Evolutionary conservation across 2,888 invertebrate species (phyloP).

Genomic region (Drosophila gaucha): DNA sequence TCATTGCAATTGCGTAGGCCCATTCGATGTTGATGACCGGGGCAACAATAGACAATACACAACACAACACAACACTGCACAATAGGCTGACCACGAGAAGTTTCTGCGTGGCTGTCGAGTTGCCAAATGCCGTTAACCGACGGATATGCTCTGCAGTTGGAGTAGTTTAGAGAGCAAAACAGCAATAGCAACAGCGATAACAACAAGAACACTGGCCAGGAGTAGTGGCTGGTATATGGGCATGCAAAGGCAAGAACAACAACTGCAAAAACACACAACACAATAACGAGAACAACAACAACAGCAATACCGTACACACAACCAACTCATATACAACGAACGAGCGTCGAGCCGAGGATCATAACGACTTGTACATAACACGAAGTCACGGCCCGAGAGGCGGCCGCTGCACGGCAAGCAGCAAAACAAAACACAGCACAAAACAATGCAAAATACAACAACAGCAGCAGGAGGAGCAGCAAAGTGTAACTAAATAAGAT

Average conservation of each 20-base stretch:
- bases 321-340: conserved; percentile 60
- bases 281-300: conserved; percentile 48
- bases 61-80: conserved; percentile 37
- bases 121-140: conserved; percentile 74
- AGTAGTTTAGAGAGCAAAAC: conserved; percentile 71
- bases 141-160: conserved; percentile 54
- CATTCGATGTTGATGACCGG: conserved; percentile 24
- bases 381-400: conserved; percentile 70
- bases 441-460: conserved; percentile 82
- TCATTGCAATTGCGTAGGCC: not conserved
- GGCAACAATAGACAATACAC: conserved; percentile 44
- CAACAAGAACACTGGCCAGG: conserved; percentile 26
- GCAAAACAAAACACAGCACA: conserved; percentile 82
- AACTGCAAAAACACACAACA: conserved; percentile 68
- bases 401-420: conserved; percentile 59
- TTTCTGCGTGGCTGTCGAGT: conserved; percentile 73
- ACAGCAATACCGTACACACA: conserved; percentile 43
- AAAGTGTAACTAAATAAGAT: conserved; percentile 79
- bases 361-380: conserved; percentile 72
- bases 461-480: conserved; percentile 49
- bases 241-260: conserved; percentile 44
- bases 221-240: conserved; percentile 28
- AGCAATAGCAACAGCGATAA: conserved; percentile 62
- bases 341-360: conserved; percentile 74
- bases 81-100: conserved; percentile 56